Evolutionary conservation across 2,888 invertebrate genomes (phyloP).

Genomic region (Orthosia cruda): DNA sequence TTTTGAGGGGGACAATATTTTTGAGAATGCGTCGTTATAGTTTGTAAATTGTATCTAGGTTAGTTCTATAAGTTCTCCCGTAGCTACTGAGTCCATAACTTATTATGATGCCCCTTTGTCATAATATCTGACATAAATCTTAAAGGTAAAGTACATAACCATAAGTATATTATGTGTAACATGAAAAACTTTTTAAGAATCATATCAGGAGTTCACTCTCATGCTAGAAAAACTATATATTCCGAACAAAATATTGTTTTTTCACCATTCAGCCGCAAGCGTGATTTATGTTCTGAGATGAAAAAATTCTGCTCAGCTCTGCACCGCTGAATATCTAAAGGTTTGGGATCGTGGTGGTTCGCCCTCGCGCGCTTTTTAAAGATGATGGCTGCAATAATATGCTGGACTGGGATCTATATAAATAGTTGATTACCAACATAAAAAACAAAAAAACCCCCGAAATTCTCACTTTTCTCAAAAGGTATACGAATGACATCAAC

Average conservation of each 20-base stretch:
- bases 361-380: too few species aligned
- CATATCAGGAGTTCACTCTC: slow-evolving; percentile 37
- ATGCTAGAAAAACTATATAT: slow-evolving; percentile 41
- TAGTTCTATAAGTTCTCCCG: too few species aligned
- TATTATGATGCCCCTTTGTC: slow-evolving; percentile 19
- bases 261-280: slow-evolving; percentile 49
- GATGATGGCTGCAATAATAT: too few species aligned
- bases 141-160: slow-evolving; percentile 4
- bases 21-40: too few species aligned
- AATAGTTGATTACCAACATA: slow-evolving; percentile 18
- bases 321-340: slow-evolving; percentile 50
- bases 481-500: slow-evolving; percentile 57
- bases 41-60: too few species aligned
- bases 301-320: slow-evolving; percentile 53
- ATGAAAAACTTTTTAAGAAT: slow-evolving; percentile 43
- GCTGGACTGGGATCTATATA: too few species aligned
- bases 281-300: slow-evolving; percentile 59
- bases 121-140: slow-evolving; percentile 32
- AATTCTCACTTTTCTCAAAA: slow-evolving; percentile 47
- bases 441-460: slow-evolving; percentile 36
- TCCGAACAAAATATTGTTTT: slow-evolving; percentile 59
- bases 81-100: too few species aligned
- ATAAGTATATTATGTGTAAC: slow-evolving; percentile 13
- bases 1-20: too few species aligned
- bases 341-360: slow-evolving; percentile 24